Evolutionary conservation across 2,888 invertebrate genomes (phyloP).

Genomic region (Cerastis rubricosa): DNA sequence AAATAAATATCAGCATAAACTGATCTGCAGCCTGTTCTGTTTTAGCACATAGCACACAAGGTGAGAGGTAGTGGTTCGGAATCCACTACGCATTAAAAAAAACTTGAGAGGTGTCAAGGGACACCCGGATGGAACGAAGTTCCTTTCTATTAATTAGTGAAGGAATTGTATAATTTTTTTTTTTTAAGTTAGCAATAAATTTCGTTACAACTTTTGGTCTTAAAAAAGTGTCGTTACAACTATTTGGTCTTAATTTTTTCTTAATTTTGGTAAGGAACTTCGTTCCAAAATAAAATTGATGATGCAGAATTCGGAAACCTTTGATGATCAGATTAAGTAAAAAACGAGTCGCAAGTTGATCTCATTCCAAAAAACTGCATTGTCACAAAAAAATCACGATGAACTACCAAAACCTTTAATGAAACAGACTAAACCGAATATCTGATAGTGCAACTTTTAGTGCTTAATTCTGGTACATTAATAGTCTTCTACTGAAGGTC

Average conservation of each 20-base stretch:
- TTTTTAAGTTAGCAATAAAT: too few species aligned
- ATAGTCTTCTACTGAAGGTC: conserved; percentile 47
- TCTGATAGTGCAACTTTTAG: conserved; percentile 46
- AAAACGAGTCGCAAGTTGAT: background rate
- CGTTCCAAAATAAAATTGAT: background rate
- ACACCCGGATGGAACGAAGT: too few species aligned
- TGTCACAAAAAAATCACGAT: conserved; percentile 7
- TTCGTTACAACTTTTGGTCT: too few species aligned
- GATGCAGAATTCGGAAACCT: background rate
- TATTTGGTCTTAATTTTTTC: too few species aligned
- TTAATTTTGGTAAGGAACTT: too few species aligned
- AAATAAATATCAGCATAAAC: background rate
- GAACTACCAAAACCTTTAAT: conserved; percentile 22
- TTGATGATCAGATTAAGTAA: background rate
- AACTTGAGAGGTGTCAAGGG: too few species aligned
- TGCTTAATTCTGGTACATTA: conserved; percentile 50
- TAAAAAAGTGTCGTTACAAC: too few species aligned
- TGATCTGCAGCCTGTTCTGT: background rate
- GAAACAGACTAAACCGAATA: conserved; percentile 25
- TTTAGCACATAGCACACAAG: background rate
- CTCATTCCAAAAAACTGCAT: background rate
- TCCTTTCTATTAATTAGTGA: too few species aligned
- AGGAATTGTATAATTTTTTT: too few species aligned
- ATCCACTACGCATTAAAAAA: background rate
- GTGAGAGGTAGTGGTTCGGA: background rate